A percentile compares a stretch with the other conserved stretches of the same genome.
Evolutionary conservation across 2,888 invertebrate genomes (phyloP).

Genomic region (Orchestes rusci): DNA sequence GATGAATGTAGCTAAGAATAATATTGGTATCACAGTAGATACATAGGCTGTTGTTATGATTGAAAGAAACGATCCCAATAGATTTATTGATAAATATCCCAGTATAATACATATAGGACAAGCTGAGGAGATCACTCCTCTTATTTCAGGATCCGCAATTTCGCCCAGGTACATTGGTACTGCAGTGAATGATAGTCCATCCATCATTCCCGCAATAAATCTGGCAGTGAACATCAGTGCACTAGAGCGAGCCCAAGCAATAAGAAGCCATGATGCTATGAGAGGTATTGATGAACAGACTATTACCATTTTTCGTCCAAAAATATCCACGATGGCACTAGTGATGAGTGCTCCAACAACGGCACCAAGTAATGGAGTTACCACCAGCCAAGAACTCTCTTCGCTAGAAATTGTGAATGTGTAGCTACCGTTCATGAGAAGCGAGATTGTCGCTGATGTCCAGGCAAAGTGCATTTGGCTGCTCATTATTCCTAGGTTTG

Average conservation of each 20-base stretch:
- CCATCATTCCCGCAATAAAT: conserved; percentile 53
- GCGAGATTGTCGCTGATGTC: conserved; percentile 53
- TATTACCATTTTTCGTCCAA: conserved; percentile 58
- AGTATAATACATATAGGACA: conserved; percentile 51
- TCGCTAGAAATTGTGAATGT: conserved; percentile 46
- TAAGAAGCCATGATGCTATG: conserved; percentile 56
- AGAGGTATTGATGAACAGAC: conserved; percentile 56
- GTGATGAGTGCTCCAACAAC: conserved; percentile 50
- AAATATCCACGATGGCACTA: conserved; percentile 56
- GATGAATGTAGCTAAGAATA: conserved; percentile 44
- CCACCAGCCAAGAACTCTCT: conserved; percentile 57
- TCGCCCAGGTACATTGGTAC: conserved; percentile 56
- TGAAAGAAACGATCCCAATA: conserved; percentile 44
- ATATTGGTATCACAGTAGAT: conserved; percentile 44
- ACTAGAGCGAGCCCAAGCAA: conserved; percentile 52
- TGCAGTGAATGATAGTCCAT: conserved; percentile 40
- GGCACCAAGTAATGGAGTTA: conserved; percentile 55
- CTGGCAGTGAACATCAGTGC: conserved; percentile 48
- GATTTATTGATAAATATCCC: conserved; percentile 49
- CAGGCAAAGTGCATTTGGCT: conserved; percentile 48
- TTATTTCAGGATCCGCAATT: conserved; percentile 51
- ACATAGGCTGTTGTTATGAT: conserved; percentile 48
- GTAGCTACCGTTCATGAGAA: conserved; percentile 46
- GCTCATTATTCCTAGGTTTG: conserved; percentile 34
- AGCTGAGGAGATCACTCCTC: conserved; percentile 50